Evolutionary conservation across 2,888 invertebrate species (phyloP).

Genomic region (Aphrophora alni): DNA sequence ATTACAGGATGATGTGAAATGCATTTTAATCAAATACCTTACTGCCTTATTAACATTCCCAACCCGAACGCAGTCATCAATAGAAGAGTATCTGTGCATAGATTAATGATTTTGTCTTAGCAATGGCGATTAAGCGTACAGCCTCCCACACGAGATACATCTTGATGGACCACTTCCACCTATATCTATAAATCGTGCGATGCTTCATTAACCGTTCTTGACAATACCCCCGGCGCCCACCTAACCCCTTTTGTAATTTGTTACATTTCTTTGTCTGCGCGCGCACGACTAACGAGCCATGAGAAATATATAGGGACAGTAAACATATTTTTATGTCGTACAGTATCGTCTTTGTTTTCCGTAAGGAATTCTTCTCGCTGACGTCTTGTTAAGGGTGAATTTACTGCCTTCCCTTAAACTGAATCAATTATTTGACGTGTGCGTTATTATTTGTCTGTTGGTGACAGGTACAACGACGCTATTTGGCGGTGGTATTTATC

Average conservation of each 20-base stretch:
- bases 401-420: not conserved
- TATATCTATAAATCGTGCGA: not conserved
- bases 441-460: not conserved
- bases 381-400: not conserved
- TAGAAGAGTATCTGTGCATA: not conserved
- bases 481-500: no score
- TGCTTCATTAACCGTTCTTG: not conserved
- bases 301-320: not conserved
- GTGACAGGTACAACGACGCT: not conserved
- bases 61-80: not conserved
- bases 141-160: not conserved
- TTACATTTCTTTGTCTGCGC: not conserved
- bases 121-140: not conserved
- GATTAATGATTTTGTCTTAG: not conserved
- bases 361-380: not conserved
- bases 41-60: not conserved
- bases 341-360: not conserved
- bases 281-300: not conserved
- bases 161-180: conserved; percentile 2
- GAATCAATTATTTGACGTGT: not conserved
- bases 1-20: not conserved
- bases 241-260: not conserved
- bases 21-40: not conserved
- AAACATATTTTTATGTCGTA: not conserved
- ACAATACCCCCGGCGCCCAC: not conserved